phyloP scores from a whole-genome alignment of 2,113 vertebrate genomes.

The Aptenodytes patagonicus region DNA sequence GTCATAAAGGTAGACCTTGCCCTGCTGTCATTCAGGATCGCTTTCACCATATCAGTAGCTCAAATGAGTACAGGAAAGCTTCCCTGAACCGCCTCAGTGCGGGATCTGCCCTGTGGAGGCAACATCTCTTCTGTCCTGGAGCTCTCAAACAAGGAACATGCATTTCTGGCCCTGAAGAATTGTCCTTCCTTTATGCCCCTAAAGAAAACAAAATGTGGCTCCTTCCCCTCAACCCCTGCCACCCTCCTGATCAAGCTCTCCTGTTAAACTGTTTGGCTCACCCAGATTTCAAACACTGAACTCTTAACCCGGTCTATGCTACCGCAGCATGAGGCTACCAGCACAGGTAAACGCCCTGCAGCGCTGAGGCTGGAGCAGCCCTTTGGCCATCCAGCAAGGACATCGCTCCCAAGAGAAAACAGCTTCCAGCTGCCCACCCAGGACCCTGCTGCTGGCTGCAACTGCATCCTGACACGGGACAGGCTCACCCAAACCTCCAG shows the following conservation, averaged over 20 bases:
- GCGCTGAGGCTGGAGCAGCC: background rate
- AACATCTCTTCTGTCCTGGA: background rate
- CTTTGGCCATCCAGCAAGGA: background rate
- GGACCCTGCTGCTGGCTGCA: background rate
- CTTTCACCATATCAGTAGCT: background rate
- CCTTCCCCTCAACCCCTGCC: background rate
- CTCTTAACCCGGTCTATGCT: background rate
- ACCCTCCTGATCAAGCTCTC: background rate
- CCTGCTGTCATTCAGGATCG: background rate
- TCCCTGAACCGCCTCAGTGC: background rate
- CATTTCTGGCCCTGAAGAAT: background rate
- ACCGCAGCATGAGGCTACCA: background rate
- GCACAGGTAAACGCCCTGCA: background rate
- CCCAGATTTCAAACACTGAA: background rate
- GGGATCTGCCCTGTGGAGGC: background rate
- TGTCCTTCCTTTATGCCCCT: background rate
- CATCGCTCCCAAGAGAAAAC: background rate
- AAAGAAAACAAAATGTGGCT: background rate
- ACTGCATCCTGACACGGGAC: accelerated
- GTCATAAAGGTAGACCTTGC: background rate
- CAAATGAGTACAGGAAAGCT: background rate
- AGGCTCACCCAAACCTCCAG: background rate
- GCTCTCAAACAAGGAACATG: background rate
- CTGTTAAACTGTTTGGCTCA: background rate
- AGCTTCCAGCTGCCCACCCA: background rate